phyloP scores from a whole-genome alignment of 2,113 vertebrate species.

The Oxyruncus cristatus region DNA sequence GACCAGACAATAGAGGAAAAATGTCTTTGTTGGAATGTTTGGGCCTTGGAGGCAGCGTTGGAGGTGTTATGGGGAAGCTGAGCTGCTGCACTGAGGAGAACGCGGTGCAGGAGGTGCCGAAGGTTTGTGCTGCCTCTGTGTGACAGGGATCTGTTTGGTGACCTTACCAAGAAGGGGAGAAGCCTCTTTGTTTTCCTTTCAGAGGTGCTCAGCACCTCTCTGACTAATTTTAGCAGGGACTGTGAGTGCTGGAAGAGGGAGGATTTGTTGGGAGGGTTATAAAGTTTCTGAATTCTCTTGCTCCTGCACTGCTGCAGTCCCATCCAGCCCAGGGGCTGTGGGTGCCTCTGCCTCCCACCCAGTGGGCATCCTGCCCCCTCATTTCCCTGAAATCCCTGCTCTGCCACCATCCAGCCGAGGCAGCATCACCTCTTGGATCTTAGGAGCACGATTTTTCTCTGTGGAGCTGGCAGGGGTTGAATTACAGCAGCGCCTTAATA shows the following conservation, averaged over 20 bases:
- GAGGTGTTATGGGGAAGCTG: not conserved
- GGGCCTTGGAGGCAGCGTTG: not conserved
- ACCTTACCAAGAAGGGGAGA: not conserved
- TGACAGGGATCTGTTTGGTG: not conserved
- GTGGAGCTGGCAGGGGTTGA: not conserved
- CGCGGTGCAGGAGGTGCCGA: not conserved
- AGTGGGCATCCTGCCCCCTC: not conserved
- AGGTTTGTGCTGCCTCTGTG: not conserved
- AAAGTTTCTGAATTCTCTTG: not conserved
- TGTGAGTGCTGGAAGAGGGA: not conserved
- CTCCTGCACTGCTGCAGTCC: rapidly evolving
- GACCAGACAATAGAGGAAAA: not conserved
- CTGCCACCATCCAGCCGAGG: not conserved
- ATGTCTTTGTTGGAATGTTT: not conserved
- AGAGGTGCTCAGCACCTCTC: not conserved
- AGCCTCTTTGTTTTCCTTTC: not conserved
- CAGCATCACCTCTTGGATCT: not conserved
- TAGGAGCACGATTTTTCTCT: not conserved
- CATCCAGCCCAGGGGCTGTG: not conserved
- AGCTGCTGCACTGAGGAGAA: not conserved
- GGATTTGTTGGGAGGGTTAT: not conserved
- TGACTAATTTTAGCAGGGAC: not conserved
- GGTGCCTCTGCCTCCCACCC: not conserved
- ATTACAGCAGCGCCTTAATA: not conserved
- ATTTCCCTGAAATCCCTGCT: not conserved